Evolutionary conservation across 2,888 invertebrate genomes (phyloP).

Genomic region (Noctua pronuba): DNA sequence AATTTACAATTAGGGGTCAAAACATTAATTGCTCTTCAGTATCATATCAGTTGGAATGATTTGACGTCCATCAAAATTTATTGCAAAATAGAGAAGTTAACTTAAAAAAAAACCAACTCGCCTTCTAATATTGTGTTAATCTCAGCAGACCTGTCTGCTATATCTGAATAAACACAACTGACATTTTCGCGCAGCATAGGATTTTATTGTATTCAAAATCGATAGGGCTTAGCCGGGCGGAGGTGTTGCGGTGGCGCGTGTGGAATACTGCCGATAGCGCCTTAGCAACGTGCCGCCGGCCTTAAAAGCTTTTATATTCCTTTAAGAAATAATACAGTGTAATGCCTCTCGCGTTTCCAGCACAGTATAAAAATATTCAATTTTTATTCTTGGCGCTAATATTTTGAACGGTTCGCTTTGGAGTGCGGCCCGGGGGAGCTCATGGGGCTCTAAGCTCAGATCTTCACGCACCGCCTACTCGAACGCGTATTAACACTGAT

Average conservation of each 20-base stretch:
- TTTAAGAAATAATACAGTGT: slow-evolving; percentile 87
- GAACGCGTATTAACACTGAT: slow-evolving; percentile 79
- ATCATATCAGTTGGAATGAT: slow-evolving; percentile 39
- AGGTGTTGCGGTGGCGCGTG: slow-evolving; percentile 75
- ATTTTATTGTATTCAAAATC: slow-evolving; percentile 78
- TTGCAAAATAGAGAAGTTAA: not conserved
- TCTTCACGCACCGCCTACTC: slow-evolving; percentile 82
- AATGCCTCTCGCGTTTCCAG: slow-evolving; percentile 79
- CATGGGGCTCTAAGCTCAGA: slow-evolving; percentile 82
- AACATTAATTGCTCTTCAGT: slow-evolving; percentile 34
- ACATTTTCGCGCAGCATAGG: slow-evolving; percentile 28
- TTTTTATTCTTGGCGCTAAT: slow-evolving; percentile 86
- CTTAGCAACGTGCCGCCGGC: slow-evolving; percentile 85
- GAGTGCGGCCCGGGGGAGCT: slow-evolving; percentile 75
- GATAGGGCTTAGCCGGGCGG: slow-evolving; percentile 82
- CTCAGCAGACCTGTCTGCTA: not conserved
- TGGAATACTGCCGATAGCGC: slow-evolving; percentile 81
- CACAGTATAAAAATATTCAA: slow-evolving; percentile 88
- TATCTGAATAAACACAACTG: slow-evolving; percentile 5
- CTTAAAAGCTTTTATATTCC: slow-evolving; percentile 89
- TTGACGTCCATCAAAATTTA: slow-evolving; percentile 14
- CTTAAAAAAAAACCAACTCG: slow-evolving; percentile 14
- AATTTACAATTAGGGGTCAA: slow-evolving; percentile 57
- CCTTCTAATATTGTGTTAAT: not conserved
- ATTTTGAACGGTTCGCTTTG: slow-evolving; percentile 79